These are phyloP conservation scores for Crematogaster levior DNA, from an alignment of 2,888 invertebrate species.

Conservation along the genomic window DNA sequence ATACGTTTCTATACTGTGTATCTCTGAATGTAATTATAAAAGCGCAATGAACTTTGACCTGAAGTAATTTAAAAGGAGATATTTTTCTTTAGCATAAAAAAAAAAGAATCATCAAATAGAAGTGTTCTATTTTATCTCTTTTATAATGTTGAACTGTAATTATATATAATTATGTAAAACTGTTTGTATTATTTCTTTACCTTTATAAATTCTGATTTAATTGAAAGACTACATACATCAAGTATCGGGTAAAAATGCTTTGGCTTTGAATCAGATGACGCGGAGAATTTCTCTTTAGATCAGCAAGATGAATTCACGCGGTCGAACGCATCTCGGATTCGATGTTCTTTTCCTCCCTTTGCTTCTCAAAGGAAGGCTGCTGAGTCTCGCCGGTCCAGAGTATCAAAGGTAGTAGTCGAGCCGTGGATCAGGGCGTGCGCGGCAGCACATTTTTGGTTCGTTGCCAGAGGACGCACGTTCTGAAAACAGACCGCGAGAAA, in stretches of 20 bases:
- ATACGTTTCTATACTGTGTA: background rate
- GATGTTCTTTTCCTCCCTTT: slow-evolving; percentile 49
- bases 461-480: slow-evolving; percentile 58
- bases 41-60: slow-evolving; percentile 20
- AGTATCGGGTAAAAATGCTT: slow-evolving; percentile 16
- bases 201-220: background rate
- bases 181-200: background rate
- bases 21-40: slow-evolving; percentile 18
- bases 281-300: slow-evolving; percentile 52
- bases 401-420: slow-evolving; percentile 41
- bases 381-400: slow-evolving; percentile 12
- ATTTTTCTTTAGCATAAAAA: background rate
- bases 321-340: slow-evolving; percentile 59
- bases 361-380: slow-evolving; percentile 50
- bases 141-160: background rate
- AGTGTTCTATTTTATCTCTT: background rate
- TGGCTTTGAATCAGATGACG: slow-evolving; percentile 44
- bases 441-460: slow-evolving; percentile 63
- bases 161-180: background rate
- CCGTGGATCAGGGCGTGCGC: slow-evolving; percentile 34
- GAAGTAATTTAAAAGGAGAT: background rate
- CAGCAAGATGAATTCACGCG: slow-evolving; percentile 58
- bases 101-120: background rate
- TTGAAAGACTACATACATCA: background rate
- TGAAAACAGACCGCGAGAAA: slow-evolving; percentile 63